Evolutionary conservation across 2,113 vertebrate species (phyloP), one percentile per base, ranked within the genome.

Genomic region (Danio rerio): DNA sequence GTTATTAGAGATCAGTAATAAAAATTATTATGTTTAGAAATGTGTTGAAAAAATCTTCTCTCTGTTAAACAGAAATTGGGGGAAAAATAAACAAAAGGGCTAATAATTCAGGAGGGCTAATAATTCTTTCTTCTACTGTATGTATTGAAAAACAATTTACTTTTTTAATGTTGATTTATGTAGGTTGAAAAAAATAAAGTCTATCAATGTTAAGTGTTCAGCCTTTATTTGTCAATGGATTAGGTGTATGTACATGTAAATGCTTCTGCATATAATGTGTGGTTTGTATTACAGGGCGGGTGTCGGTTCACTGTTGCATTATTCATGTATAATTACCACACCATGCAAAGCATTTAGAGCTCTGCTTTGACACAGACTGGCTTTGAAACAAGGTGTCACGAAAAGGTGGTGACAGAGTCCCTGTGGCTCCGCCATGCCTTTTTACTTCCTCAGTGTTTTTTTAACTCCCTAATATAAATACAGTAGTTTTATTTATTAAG

Each of bases 261-360:
- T 84, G 80, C 80, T 63, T 21, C 71, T 66, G 78, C 21, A 16
- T 52, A 75, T 50, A 83, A 79, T 84, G 62, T 68, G 55, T 50
- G 69, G 77, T 70, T 62, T 81, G 71, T 81, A 47, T 81, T 85
- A 75, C 73, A 76, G 78, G 59, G 80, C 21, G 58, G 58, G 66
- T 62, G 63, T 73, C 55, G 63, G 47, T 84, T 86, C 72, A 72
- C 72, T 55, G n/a, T 55, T 80, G 59, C 79, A 74, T 79, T 79
- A 85, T 86, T 84, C 84, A 78, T 76, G 71, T 63, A 81, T 86
- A 83, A 88, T 83, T 76, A 81, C 73, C 72, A 56, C 18, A 55
- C 53, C 45, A 77, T 21, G 31, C 45, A 61, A 72, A 83, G 70
- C 75, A 63, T 55, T 86, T 88, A 86, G 69, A 62, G 82, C 58